Evolutionary conservation across 1,140 invertebrate genomes (phyloP), one percentile per base, ranked within the genome.

Genomic region (Rhyacophila brunnea): DNA sequence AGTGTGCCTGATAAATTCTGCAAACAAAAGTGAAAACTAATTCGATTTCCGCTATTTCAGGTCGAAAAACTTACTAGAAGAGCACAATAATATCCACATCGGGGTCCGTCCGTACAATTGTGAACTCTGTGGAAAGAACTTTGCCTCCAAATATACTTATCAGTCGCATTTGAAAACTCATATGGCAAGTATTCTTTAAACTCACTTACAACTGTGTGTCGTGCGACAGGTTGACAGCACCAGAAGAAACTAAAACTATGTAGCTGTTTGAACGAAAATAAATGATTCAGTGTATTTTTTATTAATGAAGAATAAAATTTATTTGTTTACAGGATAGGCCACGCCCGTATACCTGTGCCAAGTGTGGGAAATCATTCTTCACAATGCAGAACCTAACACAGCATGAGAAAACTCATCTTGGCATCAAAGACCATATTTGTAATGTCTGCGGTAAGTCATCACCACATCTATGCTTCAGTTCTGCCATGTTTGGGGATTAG

Each of bases 121-220:
- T 66, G 65, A 74, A 1, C 67, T 78, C 11, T 92, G 89, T 70
- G 75, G 78, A 4, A 91, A 91, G 74, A 80, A 83, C 64, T 91
- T 91, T 70, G 85, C 88, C 1, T 89, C 86, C 1, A 91, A 90
- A 64, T 91, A 90, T 66, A 88, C 88, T 1, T 85, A 85, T 58
- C 87, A 85, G 64, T 84, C 87, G 0, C 89, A 91, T 67, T 74
- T 85, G 50, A 91, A 90, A 73, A 91, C 86, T 0, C 89, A 92
- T 64, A 77, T 83, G 67, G 80, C 82, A 62, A 51, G 34, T 43
- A 35, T 48, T 49, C 40, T 45, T 47, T 23, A 6, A 47, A 46
- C 45, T 18, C 10, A n/a, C n/a, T n/a, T n/a, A n/a, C n/a, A 28
- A 28, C 23, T 28, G 23, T 28, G 9, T 28, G n/a, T n/a, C n/a